These are phyloP conservation scores for Lophius americanus DNA, from an alignment of 2,797 vertebrate genomes.

Conservation along the genomic window DNA sequence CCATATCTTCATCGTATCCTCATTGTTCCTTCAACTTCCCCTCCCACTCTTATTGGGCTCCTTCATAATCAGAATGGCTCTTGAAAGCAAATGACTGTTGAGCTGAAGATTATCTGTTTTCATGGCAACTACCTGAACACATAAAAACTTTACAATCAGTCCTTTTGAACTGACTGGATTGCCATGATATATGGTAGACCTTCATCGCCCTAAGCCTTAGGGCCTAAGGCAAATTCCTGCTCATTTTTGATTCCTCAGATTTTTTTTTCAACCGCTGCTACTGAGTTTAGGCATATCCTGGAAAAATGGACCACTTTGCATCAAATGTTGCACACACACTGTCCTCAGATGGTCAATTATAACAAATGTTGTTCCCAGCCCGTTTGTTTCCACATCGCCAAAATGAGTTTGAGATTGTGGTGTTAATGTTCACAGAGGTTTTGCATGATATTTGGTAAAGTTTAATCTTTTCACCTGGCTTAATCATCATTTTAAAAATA, in stretches of 20 bases:
- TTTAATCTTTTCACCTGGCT: no score
- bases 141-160: neutral
- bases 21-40: neutral
- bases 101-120: neutral
- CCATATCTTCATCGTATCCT: slow-evolving; percentile 2
- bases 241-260: neutral
- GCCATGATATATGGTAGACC: no score
- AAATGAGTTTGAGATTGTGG: no score
- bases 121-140: neutral
- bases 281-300: neutral
- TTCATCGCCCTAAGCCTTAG: no score
- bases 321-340: no score
- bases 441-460: no score
- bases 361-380: no score
- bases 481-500: no score
- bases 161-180: neutral
- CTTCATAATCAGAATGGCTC: slow-evolving; percentile 11
- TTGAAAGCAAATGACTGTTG: slow-evolving; percentile 11
- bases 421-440: no score
- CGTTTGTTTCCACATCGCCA: no score
- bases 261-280: neutral
- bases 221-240: neutral
- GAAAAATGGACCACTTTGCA: neutral
- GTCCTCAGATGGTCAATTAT: no score
- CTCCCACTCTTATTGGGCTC: slow-evolving; percentile 6